phyloP scores from a whole-genome alignment of 2,888 invertebrate genomes.

The Cerastoderma edule region DNA sequence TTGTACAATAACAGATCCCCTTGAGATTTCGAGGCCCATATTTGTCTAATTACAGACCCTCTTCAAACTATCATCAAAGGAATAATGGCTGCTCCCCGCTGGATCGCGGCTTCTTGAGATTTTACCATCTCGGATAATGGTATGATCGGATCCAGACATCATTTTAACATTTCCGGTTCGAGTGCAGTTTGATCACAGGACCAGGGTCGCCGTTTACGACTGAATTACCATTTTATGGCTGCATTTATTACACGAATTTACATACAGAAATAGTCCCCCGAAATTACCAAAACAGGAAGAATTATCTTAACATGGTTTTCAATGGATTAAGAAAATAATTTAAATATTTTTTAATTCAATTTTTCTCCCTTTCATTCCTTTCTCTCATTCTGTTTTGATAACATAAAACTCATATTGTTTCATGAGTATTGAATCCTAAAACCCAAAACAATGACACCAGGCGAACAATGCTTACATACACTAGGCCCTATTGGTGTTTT shows the following conservation, averaged over 20 bases:
- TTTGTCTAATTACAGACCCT: conserved; percentile 12
- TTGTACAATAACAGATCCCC: conserved; percentile 9
- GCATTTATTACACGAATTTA: conserved; percentile 24
- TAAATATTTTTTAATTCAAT: too few relatives aligned
- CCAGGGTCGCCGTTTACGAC: conserved; percentile 14
- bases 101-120: conserved; percentile 17
- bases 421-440: too few relatives aligned
- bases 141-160: conserved; percentile 4
- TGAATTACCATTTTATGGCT: conserved; percentile 27
- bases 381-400: too few relatives aligned
- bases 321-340: too few relatives aligned
- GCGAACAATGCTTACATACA: too few relatives aligned
- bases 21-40: conserved; percentile 4
- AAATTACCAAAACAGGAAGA: too few relatives aligned
- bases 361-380: too few relatives aligned
- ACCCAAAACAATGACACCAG: too few relatives aligned
- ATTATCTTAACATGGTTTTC: too few relatives aligned
- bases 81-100: conserved; percentile 24
- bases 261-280: background rate
- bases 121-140: conserved; percentile 6
- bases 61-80: conserved; percentile 17
- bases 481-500: too few relatives aligned
- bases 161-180: conserved; percentile 26
- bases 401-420: too few relatives aligned
- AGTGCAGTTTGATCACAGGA: conserved; percentile 26